phyloP scores from a whole-genome alignment of 2,113 vertebrate species.

The Pluvianellus socialis region DNA sequence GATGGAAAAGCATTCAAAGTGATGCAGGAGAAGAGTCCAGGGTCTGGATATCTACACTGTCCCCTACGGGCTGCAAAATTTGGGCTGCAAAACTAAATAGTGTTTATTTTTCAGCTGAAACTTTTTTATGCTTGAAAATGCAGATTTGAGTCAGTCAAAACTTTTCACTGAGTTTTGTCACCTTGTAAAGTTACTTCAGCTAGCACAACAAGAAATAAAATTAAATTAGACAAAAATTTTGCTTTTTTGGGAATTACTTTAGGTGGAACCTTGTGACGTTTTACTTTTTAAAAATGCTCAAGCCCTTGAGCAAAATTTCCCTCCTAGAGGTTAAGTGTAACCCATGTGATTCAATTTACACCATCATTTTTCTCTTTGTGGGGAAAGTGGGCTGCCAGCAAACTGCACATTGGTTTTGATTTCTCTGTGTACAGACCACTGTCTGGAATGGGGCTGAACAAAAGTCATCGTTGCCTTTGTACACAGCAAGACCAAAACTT shows the following conservation, averaged over 20 bases:
- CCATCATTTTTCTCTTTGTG: neutral
- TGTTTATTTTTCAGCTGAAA: neutral
- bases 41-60: neutral
- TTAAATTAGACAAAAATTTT: neutral
- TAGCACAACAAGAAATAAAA: neutral
- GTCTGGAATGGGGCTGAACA: neutral
- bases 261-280: neutral
- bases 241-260: neutral
- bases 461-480: neutral
- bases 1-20: neutral
- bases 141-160: neutral
- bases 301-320: neutral
- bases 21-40: neutral
- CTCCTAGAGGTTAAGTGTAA: neutral
- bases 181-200: neutral
- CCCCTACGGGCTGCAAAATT: neutral
- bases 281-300: neutral
- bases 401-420: neutral
- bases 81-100: neutral
- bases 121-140: neutral
- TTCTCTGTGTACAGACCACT: neutral
- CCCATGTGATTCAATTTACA: neutral
- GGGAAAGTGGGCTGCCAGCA: neutral
- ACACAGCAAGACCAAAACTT: neutral
- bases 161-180: neutral